A percentile compares a stretch with the other conserved stretches of the same genome.
These are phyloP conservation scores for Acridotheres tristis DNA, from an alignment of 2,797 vertebrate genomes.

Conservation along the genomic window DNA sequence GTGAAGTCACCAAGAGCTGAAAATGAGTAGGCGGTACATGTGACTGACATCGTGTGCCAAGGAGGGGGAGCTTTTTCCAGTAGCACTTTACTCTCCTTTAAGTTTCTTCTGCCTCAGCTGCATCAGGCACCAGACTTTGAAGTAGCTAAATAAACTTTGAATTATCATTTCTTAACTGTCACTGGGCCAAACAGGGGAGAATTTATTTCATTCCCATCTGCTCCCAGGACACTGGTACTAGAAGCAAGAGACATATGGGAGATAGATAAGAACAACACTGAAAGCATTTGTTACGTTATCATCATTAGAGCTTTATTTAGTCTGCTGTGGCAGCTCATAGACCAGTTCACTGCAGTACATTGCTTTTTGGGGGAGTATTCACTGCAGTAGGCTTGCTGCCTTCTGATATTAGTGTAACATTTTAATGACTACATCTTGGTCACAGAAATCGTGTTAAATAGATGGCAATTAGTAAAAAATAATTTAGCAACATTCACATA, in stretches of 20 bases:
- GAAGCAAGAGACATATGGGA: not conserved
- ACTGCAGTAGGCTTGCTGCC: not conserved
- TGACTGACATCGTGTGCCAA: not conserved
- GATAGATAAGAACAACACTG: not conserved
- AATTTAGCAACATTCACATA: not conserved
- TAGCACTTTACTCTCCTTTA: not conserved
- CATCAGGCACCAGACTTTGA: not conserved
- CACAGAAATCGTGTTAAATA: not conserved
- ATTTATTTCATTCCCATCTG: not conserved
- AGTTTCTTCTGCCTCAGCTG: not conserved
- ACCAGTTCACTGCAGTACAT: not conserved
- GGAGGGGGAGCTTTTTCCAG: not conserved
- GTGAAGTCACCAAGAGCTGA: not conserved
- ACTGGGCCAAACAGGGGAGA: not conserved
- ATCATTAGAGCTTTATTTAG: not conserved
- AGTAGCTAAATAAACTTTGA: not conserved
- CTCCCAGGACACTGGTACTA: not conserved
- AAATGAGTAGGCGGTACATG: slow-evolving; percentile 18
- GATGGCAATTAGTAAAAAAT: not conserved
- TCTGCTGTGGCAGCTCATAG: not conserved
- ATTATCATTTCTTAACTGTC: not conserved
- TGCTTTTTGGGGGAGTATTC: not conserved
- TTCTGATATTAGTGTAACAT: not conserved
- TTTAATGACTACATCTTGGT: not conserved
- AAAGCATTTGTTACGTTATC: not conserved